phyloP scores from a whole-genome alignment of 2,888 invertebrate species.

The Melanotus villosus region DNA sequence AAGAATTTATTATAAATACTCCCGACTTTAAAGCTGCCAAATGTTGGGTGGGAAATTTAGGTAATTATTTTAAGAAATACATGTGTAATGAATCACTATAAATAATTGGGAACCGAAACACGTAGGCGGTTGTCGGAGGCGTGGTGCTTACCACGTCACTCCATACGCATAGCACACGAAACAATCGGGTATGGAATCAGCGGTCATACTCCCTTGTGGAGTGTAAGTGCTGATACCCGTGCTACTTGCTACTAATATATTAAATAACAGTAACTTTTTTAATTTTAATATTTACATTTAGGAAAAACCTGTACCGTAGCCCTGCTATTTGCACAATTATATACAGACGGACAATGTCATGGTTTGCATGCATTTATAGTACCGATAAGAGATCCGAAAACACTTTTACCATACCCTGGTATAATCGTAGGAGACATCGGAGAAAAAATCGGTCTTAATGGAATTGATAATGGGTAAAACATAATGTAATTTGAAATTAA shows the following conservation, averaged over 20 bases:
- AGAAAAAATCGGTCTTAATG: conserved; percentile 91
- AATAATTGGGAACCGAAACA: too few relatives aligned
- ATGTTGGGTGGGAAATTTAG: conserved; percentile 96
- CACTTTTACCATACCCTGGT: conserved; percentile 84
- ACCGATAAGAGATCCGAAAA: conserved; percentile 85
- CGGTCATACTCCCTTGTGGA: too few relatives aligned
- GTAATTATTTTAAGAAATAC: conserved; percentile 77
- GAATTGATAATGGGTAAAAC: conserved; percentile 89
- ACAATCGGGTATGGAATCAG: too few relatives aligned
- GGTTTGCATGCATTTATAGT: conserved; percentile 93
- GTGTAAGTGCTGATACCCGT: too few relatives aligned
- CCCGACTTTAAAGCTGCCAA: conserved; percentile 97
- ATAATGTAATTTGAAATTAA: neutral
- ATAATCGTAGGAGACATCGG: conserved; percentile 94
- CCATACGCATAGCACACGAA: too few relatives aligned
- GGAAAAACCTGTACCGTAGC: conserved; percentile 89
- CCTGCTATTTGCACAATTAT: conserved; percentile 90
- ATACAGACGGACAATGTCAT: conserved; percentile 83
- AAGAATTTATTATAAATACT: conserved; percentile 90
- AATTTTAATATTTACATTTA: conserved; percentile 60
- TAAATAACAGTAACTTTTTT: too few relatives aligned
- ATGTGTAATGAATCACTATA: neutral
- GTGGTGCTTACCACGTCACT: too few relatives aligned
- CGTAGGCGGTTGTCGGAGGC: too few relatives aligned
- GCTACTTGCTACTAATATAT: too few relatives aligned